A percentile compares a stretch with the other conserved stretches of the same genome.
Conservation (phyloP, 2,888 invertebrate species). For the Perizoma affinitatum region DNA sequence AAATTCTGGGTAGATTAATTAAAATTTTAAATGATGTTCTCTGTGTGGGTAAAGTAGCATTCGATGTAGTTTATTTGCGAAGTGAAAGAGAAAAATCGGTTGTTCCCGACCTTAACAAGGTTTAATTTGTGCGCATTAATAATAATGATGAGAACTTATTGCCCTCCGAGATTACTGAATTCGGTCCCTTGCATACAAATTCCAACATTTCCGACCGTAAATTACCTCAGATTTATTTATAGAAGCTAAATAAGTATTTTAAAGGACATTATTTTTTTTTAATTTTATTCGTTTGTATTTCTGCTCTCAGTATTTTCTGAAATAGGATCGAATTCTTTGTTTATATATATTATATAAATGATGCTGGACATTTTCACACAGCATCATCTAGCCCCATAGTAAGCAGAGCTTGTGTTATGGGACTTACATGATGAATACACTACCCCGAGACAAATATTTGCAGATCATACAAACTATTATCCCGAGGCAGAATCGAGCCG, state of each 20-base stretch:
- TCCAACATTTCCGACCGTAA: constrained; percentile 11
- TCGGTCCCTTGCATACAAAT: constrained; percentile 43
- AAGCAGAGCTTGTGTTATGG: too few species aligned
- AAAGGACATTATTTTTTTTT: too few species aligned
- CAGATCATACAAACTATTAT: too few species aligned
- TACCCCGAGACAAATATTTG: too few species aligned
- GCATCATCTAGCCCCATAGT: too few species aligned
- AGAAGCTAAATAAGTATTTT: constrained; percentile 6
- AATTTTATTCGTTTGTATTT: too few species aligned
- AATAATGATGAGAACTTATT: constrained; percentile 70
- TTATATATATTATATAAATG: too few species aligned
- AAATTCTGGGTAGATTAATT: constrained; percentile 42
- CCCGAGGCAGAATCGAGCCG: too few species aligned
- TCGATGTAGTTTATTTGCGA: constrained; percentile 75
- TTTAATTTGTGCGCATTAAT: constrained; percentile 79
- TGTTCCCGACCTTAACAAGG: constrained; percentile 65
- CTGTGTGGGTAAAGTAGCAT: constrained; percentile 66
- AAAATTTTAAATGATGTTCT: constrained; percentile 54
- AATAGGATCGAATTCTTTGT: too few species aligned
- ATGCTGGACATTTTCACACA: too few species aligned
- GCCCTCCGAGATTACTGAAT: constrained; percentile 46
- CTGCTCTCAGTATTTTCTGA: too few species aligned
- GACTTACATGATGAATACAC: too few species aligned
- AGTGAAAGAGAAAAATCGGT: constrained; percentile 71
- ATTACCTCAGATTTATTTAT: constrained; percentile 17